Percentiles rank a stretch among this genome's conserved stretches.
phyloP scores from a whole-genome alignment of 64 coral and sea anemone species.

The Actinia tenebrosa region DNA sequence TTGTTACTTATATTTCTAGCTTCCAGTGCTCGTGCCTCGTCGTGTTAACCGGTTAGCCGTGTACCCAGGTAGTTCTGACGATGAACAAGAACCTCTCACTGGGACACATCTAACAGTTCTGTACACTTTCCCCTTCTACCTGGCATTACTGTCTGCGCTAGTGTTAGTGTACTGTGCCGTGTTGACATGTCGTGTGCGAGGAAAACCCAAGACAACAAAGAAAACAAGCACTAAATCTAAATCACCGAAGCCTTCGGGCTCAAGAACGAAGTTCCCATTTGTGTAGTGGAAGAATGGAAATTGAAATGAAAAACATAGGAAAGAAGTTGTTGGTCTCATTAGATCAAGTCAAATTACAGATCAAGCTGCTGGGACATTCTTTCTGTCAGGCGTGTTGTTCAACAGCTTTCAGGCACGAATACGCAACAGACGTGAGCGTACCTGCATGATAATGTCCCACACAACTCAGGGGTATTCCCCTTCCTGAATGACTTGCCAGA shows the following conservation, averaged over 20 bases:
- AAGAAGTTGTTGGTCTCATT: background rate
- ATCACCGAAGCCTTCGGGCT: conserved; percentile 4
- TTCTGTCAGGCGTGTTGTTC: background rate
- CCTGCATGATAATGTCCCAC: background rate
- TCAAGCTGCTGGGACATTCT: background rate
- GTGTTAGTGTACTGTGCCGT: conserved; percentile 84
- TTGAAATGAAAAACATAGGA: background rate
- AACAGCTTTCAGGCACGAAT: background rate
- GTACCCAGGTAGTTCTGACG: conserved; percentile 68
- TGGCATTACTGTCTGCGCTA: conserved; percentile 62
- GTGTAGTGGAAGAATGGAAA: conserved; percentile 30
- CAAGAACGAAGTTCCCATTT: conserved; percentile 74
- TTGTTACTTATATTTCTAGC: conserved; percentile 32
- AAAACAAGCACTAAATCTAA: conserved; percentile 29
- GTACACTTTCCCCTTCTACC: conserved; percentile 86
- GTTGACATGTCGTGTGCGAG: conserved; percentile 66
- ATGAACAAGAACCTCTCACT: conserved; percentile 59
- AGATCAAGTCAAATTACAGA: background rate
- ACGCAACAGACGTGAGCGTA: background rate
- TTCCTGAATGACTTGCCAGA: background rate
- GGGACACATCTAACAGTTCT: conserved; percentile 61
- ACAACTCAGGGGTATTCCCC: background rate
- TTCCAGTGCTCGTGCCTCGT: conserved; percentile 83
- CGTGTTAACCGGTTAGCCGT: conserved; percentile 70
- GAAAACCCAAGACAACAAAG: conserved; percentile 60